Evolutionary conservation across 2,888 invertebrate species (phyloP).

Genomic region (Trypoxylon attenuatum): DNA sequence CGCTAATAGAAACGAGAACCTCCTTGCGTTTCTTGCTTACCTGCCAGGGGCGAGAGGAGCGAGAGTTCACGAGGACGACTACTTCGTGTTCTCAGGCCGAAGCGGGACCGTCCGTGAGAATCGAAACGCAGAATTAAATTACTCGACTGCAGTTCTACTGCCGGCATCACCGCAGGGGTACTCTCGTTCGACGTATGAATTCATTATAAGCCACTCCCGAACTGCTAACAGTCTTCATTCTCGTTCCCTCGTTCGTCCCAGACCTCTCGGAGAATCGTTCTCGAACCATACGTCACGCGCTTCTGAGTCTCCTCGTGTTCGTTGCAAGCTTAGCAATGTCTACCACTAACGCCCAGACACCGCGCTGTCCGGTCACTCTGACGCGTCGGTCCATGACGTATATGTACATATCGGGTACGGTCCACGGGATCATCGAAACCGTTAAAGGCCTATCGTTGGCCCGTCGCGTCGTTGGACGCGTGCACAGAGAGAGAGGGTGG

Average conservation of each 20-base stretch:
- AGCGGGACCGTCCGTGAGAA: conserved; percentile 45
- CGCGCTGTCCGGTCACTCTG: too few species aligned
- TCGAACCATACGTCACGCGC: background rate
- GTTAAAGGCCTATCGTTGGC: conserved; percentile 42
- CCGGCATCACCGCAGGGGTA: conserved; percentile 33
- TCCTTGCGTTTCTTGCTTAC: conserved; percentile 28
- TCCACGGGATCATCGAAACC: conserved; percentile 24
- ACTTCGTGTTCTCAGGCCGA: conserved; percentile 39
- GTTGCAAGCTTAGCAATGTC: background rate
- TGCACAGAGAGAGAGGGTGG: conserved; percentile 32
- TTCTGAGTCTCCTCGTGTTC: background rate
- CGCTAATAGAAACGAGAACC: conserved; percentile 39
- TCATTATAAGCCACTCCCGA: conserved; percentile 48
- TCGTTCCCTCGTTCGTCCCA: conserved; percentile 5
- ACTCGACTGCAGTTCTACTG: conserved; percentile 30
- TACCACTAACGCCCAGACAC: background rate
- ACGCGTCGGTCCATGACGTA: too few species aligned
- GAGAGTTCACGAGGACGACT: conserved; percentile 40
- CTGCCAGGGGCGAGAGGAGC: too few species aligned
- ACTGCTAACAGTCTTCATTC: conserved; percentile 25
- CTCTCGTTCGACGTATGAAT: conserved; percentile 27
- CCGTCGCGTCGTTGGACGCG: conserved; percentile 23
- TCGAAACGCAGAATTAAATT: conserved; percentile 50
- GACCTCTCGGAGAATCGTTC: background rate
- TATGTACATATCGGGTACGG: too few species aligned